These are phyloP conservation scores for Microctonus brassicae DNA, from an alignment of 2,888 invertebrate genomes.

Conservation along the genomic window DNA sequence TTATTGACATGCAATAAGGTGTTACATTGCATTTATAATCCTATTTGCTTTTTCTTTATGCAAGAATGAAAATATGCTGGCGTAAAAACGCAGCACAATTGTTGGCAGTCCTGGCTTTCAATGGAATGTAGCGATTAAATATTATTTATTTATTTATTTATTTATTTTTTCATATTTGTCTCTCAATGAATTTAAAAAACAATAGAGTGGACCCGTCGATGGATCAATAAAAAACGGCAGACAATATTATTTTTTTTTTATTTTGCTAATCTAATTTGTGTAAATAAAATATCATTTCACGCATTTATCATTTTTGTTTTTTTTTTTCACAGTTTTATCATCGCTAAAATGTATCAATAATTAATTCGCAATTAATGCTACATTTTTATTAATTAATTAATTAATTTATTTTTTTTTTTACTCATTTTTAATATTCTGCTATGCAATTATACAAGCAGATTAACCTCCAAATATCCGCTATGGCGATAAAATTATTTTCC, in stretches of 20 bases:
- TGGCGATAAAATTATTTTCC: conserved; percentile 6
- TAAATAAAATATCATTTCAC: conserved; percentile 31
- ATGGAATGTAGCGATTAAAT: conserved; percentile 52
- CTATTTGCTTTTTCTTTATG: no score
- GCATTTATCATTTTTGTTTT: conserved; percentile 2
- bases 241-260: no score
- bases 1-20: background rate
- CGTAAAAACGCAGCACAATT: conserved; percentile 39
- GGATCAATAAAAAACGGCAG: conserved; percentile 23
- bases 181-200: conserved; percentile 14
- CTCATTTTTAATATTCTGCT: conserved; percentile 1
- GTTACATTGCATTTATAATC: background rate
- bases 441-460: conserved; percentile 4
- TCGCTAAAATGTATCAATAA: conserved; percentile 37
- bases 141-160: conserved; percentile 31
- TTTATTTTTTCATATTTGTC: conserved; percentile 34
- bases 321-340: conserved; percentile 1
- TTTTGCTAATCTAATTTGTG: conserved; percentile 41
- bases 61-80: conserved; percentile 35
- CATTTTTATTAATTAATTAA: conserved; percentile 2
- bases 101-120: conserved; percentile 63
- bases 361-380: conserved; percentile 2
- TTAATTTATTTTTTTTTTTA: background rate
- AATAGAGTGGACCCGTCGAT: conserved; percentile 8
- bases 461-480: conserved; percentile 18